phyloP scores from a whole-genome alignment of 2,888 invertebrate genomes.

The Drosophila kanekoi region DNA sequence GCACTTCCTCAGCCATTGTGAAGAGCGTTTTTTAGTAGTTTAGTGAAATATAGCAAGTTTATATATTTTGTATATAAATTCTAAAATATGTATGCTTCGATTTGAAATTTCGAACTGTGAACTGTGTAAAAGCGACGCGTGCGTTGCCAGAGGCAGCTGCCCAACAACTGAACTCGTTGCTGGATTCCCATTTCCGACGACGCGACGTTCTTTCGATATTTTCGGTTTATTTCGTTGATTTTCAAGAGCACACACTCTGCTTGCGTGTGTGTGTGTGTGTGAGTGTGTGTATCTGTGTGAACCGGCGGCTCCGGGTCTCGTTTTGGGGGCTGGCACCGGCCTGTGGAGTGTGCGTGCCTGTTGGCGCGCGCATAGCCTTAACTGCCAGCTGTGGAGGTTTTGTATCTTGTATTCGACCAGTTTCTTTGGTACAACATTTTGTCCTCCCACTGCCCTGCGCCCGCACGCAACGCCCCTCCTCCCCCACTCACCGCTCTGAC shows the following conservation, averaged over 20 bases:
- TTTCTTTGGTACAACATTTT: conserved; percentile 17
- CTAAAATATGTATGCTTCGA: conserved; percentile 3
- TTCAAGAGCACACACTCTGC: conserved; percentile 37
- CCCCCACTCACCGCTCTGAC: not conserved
- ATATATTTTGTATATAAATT: conserved; percentile 13
- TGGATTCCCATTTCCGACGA: conserved; percentile 36
- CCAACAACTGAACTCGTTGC: conserved; percentile 67
- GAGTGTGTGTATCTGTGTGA: conserved; percentile 13
- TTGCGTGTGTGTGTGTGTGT: not conserved
- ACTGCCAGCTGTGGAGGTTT: conserved; percentile 15
- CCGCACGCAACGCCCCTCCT: not conserved
- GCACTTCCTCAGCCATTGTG: conserved; percentile 86
- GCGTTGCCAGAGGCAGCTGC: conserved; percentile 67
- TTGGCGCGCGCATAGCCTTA: conserved; percentile 31
- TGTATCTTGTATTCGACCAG: conserved; percentile 39
- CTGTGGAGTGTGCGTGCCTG: conserved; percentile 44
- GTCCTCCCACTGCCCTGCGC: conserved; percentile 7
- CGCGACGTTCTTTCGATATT: conserved; percentile 46
- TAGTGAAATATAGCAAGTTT: not conserved
- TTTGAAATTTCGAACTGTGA: conserved; percentile 14
- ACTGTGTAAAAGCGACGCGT: conserved; percentile 51
- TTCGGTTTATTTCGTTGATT: conserved; percentile 36
- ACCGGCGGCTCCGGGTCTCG: conserved; percentile 14
- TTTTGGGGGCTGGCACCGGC: conserved; percentile 11
- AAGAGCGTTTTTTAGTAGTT: conserved; percentile 1